These are phyloP conservation scores for Brachyalestes nurse DNA, from an alignment of 2,797 vertebrate genomes.

Conservation along the genomic window DNA sequence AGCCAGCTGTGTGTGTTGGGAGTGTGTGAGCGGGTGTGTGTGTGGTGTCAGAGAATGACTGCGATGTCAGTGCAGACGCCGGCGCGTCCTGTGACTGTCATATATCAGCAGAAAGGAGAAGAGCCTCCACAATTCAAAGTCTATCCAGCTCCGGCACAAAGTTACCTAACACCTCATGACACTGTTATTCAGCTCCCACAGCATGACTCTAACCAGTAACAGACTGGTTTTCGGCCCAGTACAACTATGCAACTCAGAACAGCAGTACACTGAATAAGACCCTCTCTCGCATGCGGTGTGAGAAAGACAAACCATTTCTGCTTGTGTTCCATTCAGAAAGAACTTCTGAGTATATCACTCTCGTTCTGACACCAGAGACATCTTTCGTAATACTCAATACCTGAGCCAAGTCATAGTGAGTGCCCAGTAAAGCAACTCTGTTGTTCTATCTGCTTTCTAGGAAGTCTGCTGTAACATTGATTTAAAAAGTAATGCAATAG, in stretches of 20 bases:
- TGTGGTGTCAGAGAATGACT: constrained; percentile 65
- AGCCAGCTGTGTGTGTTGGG: constrained; percentile 4
- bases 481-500: background rate
- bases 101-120: constrained; percentile 63
- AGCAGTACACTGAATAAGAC: background rate
- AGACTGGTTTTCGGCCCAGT: background rate
- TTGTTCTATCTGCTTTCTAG: constrained; percentile 6
- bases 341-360: background rate
- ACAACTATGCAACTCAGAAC: background rate
- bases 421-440: background rate
- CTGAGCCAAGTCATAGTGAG: background rate
- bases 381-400: background rate
- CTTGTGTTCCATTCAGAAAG: background rate
- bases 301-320: background rate
- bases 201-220: background rate
- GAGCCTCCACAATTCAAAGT: constrained; percentile 18
- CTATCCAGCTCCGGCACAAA: constrained; percentile 22
- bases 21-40: no score
- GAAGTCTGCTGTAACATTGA: background rate
- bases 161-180: constrained; percentile 13
- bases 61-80: constrained; percentile 67
- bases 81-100: constrained; percentile 65
- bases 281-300: background rate
- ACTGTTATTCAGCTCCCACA: background rate
- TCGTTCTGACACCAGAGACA: background rate